Base-by-base conservation (phyloP, 2,888 invertebrate species). In the Dorcus hopei region DNA sequence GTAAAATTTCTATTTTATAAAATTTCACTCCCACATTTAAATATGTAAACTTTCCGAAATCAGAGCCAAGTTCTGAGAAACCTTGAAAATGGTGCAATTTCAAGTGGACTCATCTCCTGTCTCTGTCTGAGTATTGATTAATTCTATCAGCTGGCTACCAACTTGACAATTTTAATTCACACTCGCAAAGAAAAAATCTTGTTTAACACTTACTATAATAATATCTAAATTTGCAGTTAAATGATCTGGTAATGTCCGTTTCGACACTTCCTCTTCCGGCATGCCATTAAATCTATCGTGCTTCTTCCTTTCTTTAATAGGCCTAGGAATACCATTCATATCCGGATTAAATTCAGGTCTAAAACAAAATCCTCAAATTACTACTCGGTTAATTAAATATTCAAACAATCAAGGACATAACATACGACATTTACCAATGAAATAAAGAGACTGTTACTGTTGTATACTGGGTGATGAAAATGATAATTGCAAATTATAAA, bases 261-360 rank as follows among this genome's bases (percentile, higher is more conserved):
- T 91, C 61, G 93, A 88, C 49, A 97, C 95, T 82, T 97, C 97
- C 78, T 96, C 96, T 80, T 97, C 97, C 62, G 94, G 90, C 92
- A 97, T 92, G 61, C 95, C 95, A 83, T 95, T 94, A 81, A 95
- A 95, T 63, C 95, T 87, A 81, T 95, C 95, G 80, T 94, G 93
- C 79, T 94, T 93, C 82, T 95, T 95, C 72, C 94, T 85, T 80
- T 93, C 93, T 80, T 94, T 95, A 61, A 85, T 83, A 73, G 85
- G 83, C 72, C 83, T 80, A 61, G 82, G 80, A 74, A 82, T 75
- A 60, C 79, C 84, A 66, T 84, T 85, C 74, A 83, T 70, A 62
- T 83, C 83, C 62, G 78, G 75, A 62, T 82, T 82, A 42, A 83
- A 78, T 71, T 83, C 83, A 78, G 82, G 79, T 48, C 84, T 83